Evolutionary conservation across 1,140 invertebrate species (phyloP).

Genomic region (Leptinotarsa texana): DNA sequence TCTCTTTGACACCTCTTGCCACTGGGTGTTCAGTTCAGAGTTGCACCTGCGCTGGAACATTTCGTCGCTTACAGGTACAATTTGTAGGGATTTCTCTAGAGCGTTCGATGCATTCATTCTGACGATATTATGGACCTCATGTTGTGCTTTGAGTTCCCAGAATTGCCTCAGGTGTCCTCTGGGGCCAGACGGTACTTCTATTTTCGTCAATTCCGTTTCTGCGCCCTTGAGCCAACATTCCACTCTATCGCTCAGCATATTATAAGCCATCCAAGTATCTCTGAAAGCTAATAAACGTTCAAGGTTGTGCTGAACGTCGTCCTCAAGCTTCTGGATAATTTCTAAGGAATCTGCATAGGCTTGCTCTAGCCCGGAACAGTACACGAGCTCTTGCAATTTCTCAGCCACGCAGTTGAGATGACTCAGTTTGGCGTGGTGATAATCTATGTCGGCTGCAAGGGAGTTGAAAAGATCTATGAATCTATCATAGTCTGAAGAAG

Average conservation of each 20-base stretch:
- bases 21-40: conserved; percentile 74
- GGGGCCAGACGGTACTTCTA: conserved; percentile 61
- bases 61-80: conserved; percentile 79
- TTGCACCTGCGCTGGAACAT: conserved; percentile 77
- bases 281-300: conserved; percentile 71
- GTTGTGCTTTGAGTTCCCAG: conserved; percentile 86
- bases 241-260: conserved; percentile 70
- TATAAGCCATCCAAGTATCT: conserved; percentile 76
- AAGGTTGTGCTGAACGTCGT: conserved; percentile 72
- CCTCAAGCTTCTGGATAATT: conserved; percentile 70
- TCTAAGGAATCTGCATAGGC: conserved; percentile 71
- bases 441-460: conserved; percentile 73
- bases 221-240: conserved; percentile 75
- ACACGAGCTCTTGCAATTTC: conserved; percentile 72
- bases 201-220: conserved; percentile 65
- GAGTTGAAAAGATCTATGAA: conserved; percentile 83
- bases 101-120: conserved; percentile 71
- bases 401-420: conserved; percentile 73
- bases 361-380: conserved; percentile 72
- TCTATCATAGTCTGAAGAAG: conserved; percentile 79
- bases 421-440: conserved; percentile 75
- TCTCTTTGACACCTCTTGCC: conserved; percentile 67
- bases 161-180: conserved; percentile 76
- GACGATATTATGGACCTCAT: conserved; percentile 81
- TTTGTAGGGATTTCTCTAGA: conserved; percentile 76